A percentile compares a stretch with the other conserved stretches of the same genome.
Conservation (phyloP, 2,888 invertebrate species). For the Candidula unifasciata region DNA sequence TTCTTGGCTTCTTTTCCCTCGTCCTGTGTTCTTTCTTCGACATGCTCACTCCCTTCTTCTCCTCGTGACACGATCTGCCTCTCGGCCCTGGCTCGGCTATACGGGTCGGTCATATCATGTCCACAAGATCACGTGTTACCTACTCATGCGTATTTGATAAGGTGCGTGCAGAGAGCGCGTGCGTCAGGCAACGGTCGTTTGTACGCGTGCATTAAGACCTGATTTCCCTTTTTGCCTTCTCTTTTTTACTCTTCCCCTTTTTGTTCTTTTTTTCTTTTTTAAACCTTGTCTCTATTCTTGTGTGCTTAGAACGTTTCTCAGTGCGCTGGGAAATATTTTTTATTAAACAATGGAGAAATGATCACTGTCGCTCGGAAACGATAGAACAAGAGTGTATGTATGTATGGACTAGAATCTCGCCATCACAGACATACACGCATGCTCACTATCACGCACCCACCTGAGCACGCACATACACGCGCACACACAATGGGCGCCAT, state of each 20-base stretch:
- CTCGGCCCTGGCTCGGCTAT: neutral
- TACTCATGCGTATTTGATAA: conserved; percentile 28
- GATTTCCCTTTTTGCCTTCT: neutral
- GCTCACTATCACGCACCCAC: too few species aligned
- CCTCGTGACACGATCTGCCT: neutral
- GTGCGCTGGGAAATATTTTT: neutral
- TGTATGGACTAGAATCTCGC: too few species aligned
- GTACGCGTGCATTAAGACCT: conserved; percentile 29
- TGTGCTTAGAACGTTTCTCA: too few species aligned
- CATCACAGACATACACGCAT: too few species aligned
- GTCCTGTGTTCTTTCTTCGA: neutral
- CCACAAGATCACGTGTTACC: conserved; percentile 17
- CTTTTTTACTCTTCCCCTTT: too few species aligned
- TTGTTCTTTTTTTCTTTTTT: too few species aligned
- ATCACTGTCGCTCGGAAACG: too few species aligned
- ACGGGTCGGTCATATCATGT: conserved; percentile 11
- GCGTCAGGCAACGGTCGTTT: conserved; percentile 22
- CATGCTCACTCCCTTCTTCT: neutral
- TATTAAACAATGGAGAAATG: neutral
- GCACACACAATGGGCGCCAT: too few species aligned
- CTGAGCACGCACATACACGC: too few species aligned
- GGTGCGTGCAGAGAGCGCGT: conserved; percentile 20
- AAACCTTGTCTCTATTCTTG: too few species aligned
- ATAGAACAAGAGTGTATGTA: too few species aligned
- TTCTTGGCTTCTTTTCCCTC: neutral